These are phyloP conservation scores for Patella ulyssiponensis DNA, from an alignment of 2,888 invertebrate genomes.

Conservation along the genomic window DNA sequence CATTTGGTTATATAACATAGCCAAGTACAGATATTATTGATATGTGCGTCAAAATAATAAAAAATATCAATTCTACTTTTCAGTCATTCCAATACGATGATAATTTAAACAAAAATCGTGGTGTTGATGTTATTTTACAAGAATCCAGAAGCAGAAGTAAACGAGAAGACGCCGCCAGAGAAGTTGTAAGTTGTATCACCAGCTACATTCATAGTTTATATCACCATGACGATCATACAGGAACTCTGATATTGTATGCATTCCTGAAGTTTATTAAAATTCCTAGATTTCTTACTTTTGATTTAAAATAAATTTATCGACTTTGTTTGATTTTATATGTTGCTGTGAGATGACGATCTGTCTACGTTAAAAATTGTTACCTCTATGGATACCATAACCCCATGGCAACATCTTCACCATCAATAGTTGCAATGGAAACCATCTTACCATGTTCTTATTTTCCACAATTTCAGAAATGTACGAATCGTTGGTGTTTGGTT, in stretches of 20 bases:
- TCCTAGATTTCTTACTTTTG: too few species aligned
- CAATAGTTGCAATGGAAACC: too few species aligned
- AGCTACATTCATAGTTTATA: too few species aligned
- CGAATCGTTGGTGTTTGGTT: constrained; percentile 49
- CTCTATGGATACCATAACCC: neutral
- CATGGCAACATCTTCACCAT: too few species aligned
- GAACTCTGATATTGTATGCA: too few species aligned
- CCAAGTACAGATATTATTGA: too few species aligned
- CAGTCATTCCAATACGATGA: constrained; percentile 10
- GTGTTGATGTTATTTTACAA: constrained; percentile 15
- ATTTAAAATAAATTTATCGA: too few species aligned
- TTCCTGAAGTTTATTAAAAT: too few species aligned
- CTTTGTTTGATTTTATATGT: too few species aligned
- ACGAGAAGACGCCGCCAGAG: neutral
- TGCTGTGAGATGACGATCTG: neutral
- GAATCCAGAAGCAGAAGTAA: neutral
- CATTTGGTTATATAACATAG: too few species aligned
- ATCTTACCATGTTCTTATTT: neutral
- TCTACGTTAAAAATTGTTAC: neutral
- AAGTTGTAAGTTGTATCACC: neutral
- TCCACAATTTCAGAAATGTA: constrained; percentile 42
- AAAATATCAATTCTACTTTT: neutral
- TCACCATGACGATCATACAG: too few species aligned
- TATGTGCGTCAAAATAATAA: too few species aligned
- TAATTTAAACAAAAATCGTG: constrained; percentile 1